Base-by-base conservation (phyloP, 37 sponge, comb jelly and placozoan genomes). In the Diacarnus erythraeanus region DNA sequence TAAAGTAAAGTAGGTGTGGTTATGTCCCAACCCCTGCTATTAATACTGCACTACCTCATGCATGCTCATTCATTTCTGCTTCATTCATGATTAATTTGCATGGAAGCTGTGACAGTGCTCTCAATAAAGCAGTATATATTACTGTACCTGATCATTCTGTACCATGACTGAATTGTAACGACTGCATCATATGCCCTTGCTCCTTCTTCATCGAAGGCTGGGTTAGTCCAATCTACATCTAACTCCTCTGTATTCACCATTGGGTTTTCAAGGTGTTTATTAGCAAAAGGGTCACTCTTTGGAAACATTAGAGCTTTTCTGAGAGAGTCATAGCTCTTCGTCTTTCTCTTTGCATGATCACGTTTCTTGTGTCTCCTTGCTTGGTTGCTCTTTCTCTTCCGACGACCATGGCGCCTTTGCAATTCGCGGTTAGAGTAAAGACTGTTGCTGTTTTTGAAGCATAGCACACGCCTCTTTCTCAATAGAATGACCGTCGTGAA, bases 91-190 rank as follows among this genome's bases (percentile, higher is more conserved):
- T n/a, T n/a, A n/a, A n/a, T n/a, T n/a, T n/a, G n/a, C n/a, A n/a
- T n/a, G n/a, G n/a, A n/a, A n/a, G n/a, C n/a, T n/a, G n/a, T n/a
- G n/a, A n/a, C n/a, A n/a, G n/a, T 38, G 5, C 18, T 8, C 38
- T 22, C 6, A 37, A 37, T 33, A 8, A 37, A 69, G 36, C 4
- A 21, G 22, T 21, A 69, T 38, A 29, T 69, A 6, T 47, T 54
- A 39, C 39, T 1, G 6, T 72, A 83, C 89, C 77, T 83, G n/a
- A 75, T n/a, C 92, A 92, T 92, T 72, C 92, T 70, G 61, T 72
- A 92, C 92, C 92, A 92, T 10, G 67, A 41, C 56, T 92, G 92
- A 64, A 92, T 88, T 25, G 42, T 34, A 34, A 87, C 67, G 15
- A 85, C 88, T 29, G 88, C 88, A 80, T 87, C 92, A 35, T 74